Percentiles rank a stretch among this genome's conserved stretches.
These are phyloP conservation scores for Orius laevigatus DNA, from an alignment of 1,140 invertebrate genomes.

Conservation along the genomic window DNA sequence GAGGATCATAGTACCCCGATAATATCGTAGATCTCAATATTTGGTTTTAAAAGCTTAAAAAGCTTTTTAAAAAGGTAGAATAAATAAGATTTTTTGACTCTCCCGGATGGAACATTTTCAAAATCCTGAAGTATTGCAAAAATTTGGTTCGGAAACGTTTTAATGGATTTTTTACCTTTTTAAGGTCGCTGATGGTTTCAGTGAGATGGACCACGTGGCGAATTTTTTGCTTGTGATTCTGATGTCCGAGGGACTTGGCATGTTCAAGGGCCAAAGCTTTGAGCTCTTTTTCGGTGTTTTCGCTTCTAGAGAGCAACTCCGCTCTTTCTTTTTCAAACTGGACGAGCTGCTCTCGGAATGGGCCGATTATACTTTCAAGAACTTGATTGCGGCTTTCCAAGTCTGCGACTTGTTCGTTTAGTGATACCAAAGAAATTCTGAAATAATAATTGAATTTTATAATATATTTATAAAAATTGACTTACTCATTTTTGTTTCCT, in stretches of 20 bases:
- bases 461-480: background rate
- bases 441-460: background rate
- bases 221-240: constrained; percentile 17
- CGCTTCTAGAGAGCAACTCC: constrained; percentile 5
- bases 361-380: constrained; percentile 14
- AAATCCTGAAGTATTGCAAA: too few relatives aligned
- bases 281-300: constrained; percentile 16
- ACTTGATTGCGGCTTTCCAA: constrained; percentile 13
- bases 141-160: too few relatives aligned
- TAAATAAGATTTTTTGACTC: too few relatives aligned
- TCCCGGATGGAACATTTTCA: too few relatives aligned
- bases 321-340: constrained; percentile 14
- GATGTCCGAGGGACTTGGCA: constrained; percentile 17
- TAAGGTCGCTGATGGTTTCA: constrained; percentile 9
- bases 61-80: too few relatives aligned
- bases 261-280: constrained; percentile 10
- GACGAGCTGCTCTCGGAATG: constrained; percentile 15
- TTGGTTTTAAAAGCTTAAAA: too few relatives aligned
- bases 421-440: background rate
- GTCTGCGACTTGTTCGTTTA: constrained; percentile 1
- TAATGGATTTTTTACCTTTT: constrained; percentile 9
- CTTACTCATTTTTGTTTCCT: constrained; percentile 12
- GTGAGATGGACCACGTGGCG: constrained; percentile 8
- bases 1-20: too few relatives aligned
- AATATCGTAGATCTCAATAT: too few relatives aligned